phyloP scores from a whole-genome alignment of 2,888 invertebrate species.

The Dicycla oo region DNA sequence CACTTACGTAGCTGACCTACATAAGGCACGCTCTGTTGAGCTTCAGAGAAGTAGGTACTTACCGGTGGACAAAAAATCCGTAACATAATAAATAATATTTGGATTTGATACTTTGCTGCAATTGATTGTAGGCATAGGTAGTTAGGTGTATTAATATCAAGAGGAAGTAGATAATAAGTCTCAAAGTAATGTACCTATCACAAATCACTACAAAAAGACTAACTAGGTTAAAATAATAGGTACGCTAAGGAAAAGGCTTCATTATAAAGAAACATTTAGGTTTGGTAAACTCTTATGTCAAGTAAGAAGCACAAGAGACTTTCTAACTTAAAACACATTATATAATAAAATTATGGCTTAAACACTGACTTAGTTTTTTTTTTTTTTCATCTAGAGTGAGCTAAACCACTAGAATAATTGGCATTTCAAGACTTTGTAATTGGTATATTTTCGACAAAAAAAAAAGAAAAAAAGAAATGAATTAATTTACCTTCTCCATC shows the following conservation, averaged over 20 bases:
- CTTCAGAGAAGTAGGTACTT: conserved; percentile 27
- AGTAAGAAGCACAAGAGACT: conserved; percentile 22
- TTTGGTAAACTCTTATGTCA: background rate
- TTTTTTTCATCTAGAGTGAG: conserved; percentile 1
- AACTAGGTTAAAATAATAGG: conserved; percentile 14
- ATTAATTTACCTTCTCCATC: conserved; percentile 96
- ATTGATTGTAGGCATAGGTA: background rate
- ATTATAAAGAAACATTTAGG: background rate
- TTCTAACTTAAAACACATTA: conserved; percentile 10
- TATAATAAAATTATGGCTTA: background rate
- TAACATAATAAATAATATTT: conserved; percentile 6
- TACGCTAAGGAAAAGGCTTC: background rate
- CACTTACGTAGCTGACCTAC: conserved; percentile 45
- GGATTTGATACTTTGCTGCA: conserved; percentile 3
- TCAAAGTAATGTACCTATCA: conserved; percentile 22
- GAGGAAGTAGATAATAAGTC: conserved; percentile 24
- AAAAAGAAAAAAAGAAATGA: too few relatives aligned
- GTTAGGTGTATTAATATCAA: background rate
- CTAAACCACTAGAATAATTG: conserved; percentile 38
- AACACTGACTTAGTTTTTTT: conserved; percentile 2
- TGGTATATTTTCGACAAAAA: background rate
- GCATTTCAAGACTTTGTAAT: conserved; percentile 53
- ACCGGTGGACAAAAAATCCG: conserved; percentile 15
- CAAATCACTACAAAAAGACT: conserved; percentile 1
- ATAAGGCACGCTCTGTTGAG: conserved; percentile 34